Evolutionary conservation across 2,888 invertebrate species (phyloP), one percentile per base, ranked within the genome.

Genomic region (Cyaniris semiargus): DNA sequence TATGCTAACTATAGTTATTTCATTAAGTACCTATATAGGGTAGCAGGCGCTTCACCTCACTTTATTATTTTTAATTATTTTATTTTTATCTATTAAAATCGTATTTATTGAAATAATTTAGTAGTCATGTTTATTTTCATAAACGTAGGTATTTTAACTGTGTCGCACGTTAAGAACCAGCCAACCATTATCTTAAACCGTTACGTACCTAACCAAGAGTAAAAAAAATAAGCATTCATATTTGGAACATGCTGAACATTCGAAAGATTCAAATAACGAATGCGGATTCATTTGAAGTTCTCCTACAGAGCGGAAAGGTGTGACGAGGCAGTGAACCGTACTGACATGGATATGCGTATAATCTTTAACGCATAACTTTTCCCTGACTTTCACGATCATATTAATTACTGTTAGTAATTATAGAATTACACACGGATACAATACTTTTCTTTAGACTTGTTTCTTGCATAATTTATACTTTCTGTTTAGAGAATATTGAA

Each of bases 391-490:
- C 53, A 74, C 66, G 66, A 66, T 66, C 74, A 27, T 74, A 74
- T 74, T 23, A 27, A 27, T 74, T 53, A 53, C 74, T 74, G 15
- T 15, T 23, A 48, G 74, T 48, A 23, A 74, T 74, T 53, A 74
- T 31, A 27, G 66, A 66, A 66, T 66, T 66, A 74, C 48, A 48
- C 48, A 31, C 53, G 44, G 48, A 48, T 48, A 48, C 48, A 53
- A 48, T 6, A 53, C 74, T 27, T 48, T 74, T 74, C 48, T 74
- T 48, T 48, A 31, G 8, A 18, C 48, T 27, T 18, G 23, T 53
- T 48, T 74, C 74, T 74, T 74, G 53, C 74, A 48, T 74, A 74
- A 74, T 74, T 74, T 15, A 74, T 27, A 53, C 74, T 74, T 74
- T 53, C 27, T 74, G 48, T 18, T 48, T 74, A 15, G 48, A 71